Base-by-base conservation (phyloP, 2,888 invertebrate genomes). In the Cotesia congregata region DNA sequence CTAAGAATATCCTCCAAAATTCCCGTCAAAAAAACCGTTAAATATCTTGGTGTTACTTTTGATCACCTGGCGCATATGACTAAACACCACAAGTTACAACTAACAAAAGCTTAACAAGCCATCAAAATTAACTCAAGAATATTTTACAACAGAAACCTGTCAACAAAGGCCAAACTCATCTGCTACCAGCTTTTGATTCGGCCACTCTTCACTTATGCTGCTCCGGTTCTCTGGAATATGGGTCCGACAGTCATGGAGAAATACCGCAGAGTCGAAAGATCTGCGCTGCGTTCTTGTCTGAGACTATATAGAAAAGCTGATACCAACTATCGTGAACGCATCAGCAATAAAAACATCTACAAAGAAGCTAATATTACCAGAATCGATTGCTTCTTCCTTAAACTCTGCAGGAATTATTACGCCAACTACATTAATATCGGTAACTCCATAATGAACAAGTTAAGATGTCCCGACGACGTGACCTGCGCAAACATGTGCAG, bases 21-120 rank as follows among this genome's bases (percentile, higher is more conserved):
- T 4, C 78, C 73, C 0, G 61, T 59, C 5, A 76, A 75, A 12
- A 73, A 75, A 2, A 20, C 40, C 7, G 76, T 78, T 1, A 78
- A 74, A 77, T 80, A 80, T 20, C 68, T 80, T 2, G 80, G 78
- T 1, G n/a, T 78, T 1, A 9, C 75, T 20, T 50, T 78, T 1
- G 78, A 78, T n/a, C 30, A 80, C 5, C 61, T 75, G 6, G 5
- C 69, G 4, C 40, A 74, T 67, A 6, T 38, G 0, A 40, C 39
- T 39, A n/a, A 40, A 62, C 72, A 72, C 40, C 7, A 64, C 12
- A 15, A 50, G 0, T 77, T 41, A 0, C 80, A 78, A 72, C 17
- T 78, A 3, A 9, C 41, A 7, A 77, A 77, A 76, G 76, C 76
- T 0, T 74, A n/a, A 15, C 67, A 59, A 7, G 72, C 72, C 15